Evolutionary conservation across 2,113 vertebrate species (phyloP), one percentile per base, ranked within the genome.

Genomic region (Campylomormyrus numenius): DNA sequence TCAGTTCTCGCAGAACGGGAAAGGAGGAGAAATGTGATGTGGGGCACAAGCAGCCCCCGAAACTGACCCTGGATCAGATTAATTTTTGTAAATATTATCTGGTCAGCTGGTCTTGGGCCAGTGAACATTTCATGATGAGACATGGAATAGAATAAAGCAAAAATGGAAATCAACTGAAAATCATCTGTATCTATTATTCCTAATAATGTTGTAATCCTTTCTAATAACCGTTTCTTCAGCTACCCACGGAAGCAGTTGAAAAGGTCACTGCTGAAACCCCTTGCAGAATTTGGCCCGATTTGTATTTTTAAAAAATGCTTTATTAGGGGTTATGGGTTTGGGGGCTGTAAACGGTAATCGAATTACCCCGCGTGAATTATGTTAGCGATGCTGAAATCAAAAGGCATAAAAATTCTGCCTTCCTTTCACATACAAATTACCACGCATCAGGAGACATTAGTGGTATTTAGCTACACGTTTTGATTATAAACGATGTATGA

Each of bases 351-450:
- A 87, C 27, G 31, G 49, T 87, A 87, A 87, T 52, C 46, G 19
- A 87, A 87, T 87, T 87, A 87, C 46, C 27, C 24, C 7, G 85
- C 27, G 49, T 87, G 27, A 87, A 87, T 87, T 87, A 53, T 87
- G 49, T 87, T 19, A 50, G 49, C 15, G 49, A 52, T 17, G 27
- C 45, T 87, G 48, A 31, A 52, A 87, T 50, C 27, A 46, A 50
- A 87, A 52, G 85, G n/a, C 48, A 53, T 53, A 46, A 11, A 87
- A 53, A 53, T 6, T 31, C 49, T 8, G 49, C 49, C 7, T 49
- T 49, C 21, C 39, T 87, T 53, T 87, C 27, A 53, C 49, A 53
- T 53, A 52, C 49, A 45, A 87, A 87, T 87, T 87, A 87, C 85
- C 19, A 85, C 8, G 24, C 83, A 85, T 48, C 83, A 85, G 83